These are phyloP conservation scores for Galaxias olidus DNA, from an alignment of 2,797 vertebrate genomes.

Conservation along the genomic window DNA sequence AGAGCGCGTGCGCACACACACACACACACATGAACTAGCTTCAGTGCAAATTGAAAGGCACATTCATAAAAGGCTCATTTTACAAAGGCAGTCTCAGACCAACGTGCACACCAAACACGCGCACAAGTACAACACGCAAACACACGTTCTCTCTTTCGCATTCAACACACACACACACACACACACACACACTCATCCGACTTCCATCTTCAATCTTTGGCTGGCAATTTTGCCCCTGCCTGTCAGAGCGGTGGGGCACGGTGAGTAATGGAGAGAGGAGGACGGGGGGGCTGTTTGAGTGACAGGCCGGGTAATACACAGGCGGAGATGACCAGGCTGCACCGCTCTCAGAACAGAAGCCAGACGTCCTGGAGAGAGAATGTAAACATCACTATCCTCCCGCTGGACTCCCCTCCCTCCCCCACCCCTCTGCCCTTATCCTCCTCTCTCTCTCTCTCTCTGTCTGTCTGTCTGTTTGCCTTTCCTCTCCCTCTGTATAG, in stretches of 20 bases:
- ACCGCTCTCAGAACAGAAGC: slow-evolving; percentile 2
- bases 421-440: neutral
- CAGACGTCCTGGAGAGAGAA: neutral
- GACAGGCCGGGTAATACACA: slow-evolving; percentile 9
- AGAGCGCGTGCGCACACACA: neutral
- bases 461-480: no score
- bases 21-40: neutral
- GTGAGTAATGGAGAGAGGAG: slow-evolving; percentile 2
- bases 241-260: slow-evolving; percentile 1
- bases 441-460: neutral
- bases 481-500: no score
- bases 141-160: neutral
- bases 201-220: slow-evolving; percentile 2
- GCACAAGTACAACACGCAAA: no score
- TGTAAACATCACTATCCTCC: slow-evolving; percentile 3
- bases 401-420: neutral
- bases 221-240: slow-evolving; percentile 3
- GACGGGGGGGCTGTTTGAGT: slow-evolving; percentile 2
- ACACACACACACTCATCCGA: neutral
- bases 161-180: neutral
- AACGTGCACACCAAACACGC: no score
- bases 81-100: no score
- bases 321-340: slow-evolving; percentile 11
- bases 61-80: no score
- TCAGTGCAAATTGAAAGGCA: no score